phyloP scores from a whole-genome alignment of 2,797 vertebrate species.

The Pelobates cultripes region DNA sequence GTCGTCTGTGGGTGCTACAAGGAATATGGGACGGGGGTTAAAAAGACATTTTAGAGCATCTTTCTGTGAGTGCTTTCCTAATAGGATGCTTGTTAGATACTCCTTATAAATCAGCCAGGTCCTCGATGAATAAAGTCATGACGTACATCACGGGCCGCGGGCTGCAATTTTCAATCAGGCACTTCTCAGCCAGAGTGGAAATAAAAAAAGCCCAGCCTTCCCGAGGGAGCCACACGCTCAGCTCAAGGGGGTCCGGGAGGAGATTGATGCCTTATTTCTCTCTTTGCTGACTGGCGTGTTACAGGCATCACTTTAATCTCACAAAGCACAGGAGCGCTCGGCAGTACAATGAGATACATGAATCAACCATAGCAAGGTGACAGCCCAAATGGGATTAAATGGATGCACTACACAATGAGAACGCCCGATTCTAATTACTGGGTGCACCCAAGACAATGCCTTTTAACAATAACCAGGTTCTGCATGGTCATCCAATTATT shows the following conservation, averaged over 20 bases:
- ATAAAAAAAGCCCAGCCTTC: constrained; percentile 41
- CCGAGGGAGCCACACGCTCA: constrained; percentile 30
- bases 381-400: constrained; percentile 30
- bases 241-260: constrained; percentile 44
- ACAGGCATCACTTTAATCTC: constrained; percentile 36
- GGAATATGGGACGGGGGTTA: constrained; percentile 30
- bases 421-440: constrained; percentile 8
- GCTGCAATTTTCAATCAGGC: constrained; percentile 51
- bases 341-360: constrained; percentile 33
- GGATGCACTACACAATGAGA: not conserved
- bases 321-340: constrained; percentile 12
- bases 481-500: not conserved
- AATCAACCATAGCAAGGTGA: constrained; percentile 26
- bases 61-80: constrained; percentile 3
- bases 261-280: constrained; percentile 52
- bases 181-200: constrained; percentile 40
- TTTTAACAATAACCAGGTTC: not conserved
- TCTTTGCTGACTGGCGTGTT: constrained; percentile 37
- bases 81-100: constrained; percentile 34
- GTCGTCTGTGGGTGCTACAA: not conserved
- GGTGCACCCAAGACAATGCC: not conserved
- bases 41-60: not conserved
- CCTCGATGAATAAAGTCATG: constrained; percentile 35
- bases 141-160: constrained; percentile 38
- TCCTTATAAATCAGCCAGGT: constrained; percentile 40